Evolutionary conservation across 2,113 vertebrate genomes (phyloP).

Genomic region (Prunella himalayana): DNA sequence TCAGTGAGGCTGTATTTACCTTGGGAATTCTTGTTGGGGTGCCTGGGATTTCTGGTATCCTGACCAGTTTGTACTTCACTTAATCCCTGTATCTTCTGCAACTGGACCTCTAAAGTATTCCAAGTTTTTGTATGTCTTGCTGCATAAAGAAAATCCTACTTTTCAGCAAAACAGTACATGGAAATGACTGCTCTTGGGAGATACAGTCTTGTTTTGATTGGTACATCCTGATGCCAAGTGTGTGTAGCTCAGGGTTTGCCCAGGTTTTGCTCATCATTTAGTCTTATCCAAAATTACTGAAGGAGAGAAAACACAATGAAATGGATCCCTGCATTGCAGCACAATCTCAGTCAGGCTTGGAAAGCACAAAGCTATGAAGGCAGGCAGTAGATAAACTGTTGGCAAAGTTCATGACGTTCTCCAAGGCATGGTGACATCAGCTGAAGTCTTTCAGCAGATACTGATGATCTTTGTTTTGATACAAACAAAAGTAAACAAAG

Average conservation of each 20-base stretch:
- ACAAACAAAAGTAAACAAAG: neutral
- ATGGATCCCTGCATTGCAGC: neutral
- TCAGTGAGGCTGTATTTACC: neutral
- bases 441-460: neutral
- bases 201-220: neutral
- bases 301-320: neutral
- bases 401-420: neutral
- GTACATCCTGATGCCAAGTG: neutral
- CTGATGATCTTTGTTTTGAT: neutral
- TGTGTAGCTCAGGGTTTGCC: neutral
- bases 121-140: neutral
- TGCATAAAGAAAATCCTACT: slow-evolving; percentile 19
- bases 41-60: neutral
- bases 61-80: accelerated
- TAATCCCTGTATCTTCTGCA: neutral
- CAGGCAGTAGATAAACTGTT: neutral
- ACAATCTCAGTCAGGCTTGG: neutral
- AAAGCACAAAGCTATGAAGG: neutral
- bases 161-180: neutral
- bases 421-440: neutral
- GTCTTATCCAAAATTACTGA: neutral
- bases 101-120: neutral
- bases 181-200: neutral
- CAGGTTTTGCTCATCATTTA: neutral
- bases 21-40: neutral